Conservation (phyloP, 2,888 invertebrate species). For the Limenitis camilla region DNA sequence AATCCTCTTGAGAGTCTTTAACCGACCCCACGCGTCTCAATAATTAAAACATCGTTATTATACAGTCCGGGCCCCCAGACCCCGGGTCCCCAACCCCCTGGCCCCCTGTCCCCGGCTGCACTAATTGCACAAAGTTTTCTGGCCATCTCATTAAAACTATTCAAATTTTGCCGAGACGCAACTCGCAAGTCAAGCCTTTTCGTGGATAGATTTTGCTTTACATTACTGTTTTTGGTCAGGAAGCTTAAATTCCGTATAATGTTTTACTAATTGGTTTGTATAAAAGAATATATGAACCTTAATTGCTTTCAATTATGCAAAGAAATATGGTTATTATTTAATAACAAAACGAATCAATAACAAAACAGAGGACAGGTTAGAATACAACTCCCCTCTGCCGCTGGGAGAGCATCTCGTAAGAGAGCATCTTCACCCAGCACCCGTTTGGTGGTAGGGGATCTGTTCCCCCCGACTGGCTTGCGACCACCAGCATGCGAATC, state of each 20-base stretch:
- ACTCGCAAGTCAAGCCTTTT: constrained; percentile 25
- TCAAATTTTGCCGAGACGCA: constrained; percentile 32
- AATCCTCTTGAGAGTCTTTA: constrained; percentile 20
- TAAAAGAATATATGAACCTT: no score
- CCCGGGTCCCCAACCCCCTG: no score
- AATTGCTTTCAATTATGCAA: no score
- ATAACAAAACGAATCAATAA: no score
- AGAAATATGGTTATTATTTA: no score
- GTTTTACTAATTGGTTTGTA: constrained; percentile 6
- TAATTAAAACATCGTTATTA: constrained; percentile 36
- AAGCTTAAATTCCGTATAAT: neutral
- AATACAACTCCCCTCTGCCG: no score
- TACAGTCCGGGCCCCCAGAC: constrained; percentile 25
- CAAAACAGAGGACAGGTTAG: no score
- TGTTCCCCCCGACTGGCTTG: no score
- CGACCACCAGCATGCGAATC: no score
- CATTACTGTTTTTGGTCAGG: neutral
- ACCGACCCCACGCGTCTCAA: constrained; percentile 25
- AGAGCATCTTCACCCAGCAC: no score
- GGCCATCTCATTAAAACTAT: constrained; percentile 50
- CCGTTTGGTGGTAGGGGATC: no score
- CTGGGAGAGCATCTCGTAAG: no score
- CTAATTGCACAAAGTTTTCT: constrained; percentile 52
- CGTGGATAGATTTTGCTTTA: constrained; percentile 17
- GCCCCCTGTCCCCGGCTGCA: constrained; percentile 28